phyloP scores from a whole-genome alignment of 1,140 invertebrate species.

The Polyergus mexicanus region DNA sequence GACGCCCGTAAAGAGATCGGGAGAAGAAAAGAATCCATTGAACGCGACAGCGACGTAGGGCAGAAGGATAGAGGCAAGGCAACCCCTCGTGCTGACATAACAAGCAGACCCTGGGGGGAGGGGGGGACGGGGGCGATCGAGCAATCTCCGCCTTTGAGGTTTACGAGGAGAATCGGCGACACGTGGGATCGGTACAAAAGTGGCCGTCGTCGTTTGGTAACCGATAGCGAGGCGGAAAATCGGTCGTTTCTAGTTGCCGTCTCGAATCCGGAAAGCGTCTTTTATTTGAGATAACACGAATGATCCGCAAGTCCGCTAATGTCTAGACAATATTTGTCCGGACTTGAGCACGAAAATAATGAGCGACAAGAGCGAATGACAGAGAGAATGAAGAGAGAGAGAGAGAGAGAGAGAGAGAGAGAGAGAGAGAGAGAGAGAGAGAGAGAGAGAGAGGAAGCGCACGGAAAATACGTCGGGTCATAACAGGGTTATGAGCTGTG shows the following conservation, averaged over 20 bases:
- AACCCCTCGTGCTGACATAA: constrained; percentile 77
- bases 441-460: constrained; percentile 34
- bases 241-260: constrained; percentile 28
- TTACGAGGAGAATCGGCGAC: constrained; percentile 69
- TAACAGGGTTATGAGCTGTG: constrained; percentile 83
- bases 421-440: constrained; percentile 64
- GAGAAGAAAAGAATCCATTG: constrained; percentile 66
- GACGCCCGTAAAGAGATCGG: constrained; percentile 66
- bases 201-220: constrained; percentile 81
- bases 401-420: constrained; percentile 64
- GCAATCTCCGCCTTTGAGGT: constrained; percentile 74
- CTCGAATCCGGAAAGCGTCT: constrained; percentile 62
- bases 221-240: constrained; percentile 76
- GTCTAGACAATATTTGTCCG: constrained; percentile 82
- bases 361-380: constrained; percentile 75
- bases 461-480: constrained; percentile 68
- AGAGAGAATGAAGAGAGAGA: constrained; percentile 51
- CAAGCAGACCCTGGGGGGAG: constrained; percentile 65
- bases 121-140: constrained; percentile 41
- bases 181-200: constrained; percentile 79
- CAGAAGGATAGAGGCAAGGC: constrained; percentile 15
- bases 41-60: constrained; percentile 34
- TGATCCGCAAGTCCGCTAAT: constrained; percentile 63
- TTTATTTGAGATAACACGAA: constrained; percentile 71
- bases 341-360: constrained; percentile 81